Evolutionary conservation across 2,888 invertebrate genomes (phyloP).

Genomic region (Carpatolechia fugitivella): DNA sequence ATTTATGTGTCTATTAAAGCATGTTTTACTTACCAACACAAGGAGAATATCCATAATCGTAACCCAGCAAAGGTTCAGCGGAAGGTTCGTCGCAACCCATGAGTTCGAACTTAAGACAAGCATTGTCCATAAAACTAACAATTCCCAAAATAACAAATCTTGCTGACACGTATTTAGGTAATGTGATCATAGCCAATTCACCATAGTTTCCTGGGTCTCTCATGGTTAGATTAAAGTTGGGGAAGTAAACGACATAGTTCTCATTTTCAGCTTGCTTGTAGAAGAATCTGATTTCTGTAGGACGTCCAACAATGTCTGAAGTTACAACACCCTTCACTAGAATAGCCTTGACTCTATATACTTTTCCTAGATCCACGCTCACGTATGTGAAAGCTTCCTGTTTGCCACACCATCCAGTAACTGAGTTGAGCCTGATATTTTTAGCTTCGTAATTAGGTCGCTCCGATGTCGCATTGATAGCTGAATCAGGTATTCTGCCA

Average conservation of each 20-base stretch:
- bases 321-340: constrained; percentile 96
- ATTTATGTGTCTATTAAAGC: neutral
- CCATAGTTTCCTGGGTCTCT: constrained; percentile 97
- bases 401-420: constrained; percentile 98
- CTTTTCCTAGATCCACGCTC: constrained; percentile 95
- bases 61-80: constrained; percentile 90
- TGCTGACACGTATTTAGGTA: constrained; percentile 96
- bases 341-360: constrained; percentile 95
- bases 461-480: constrained; percentile 97
- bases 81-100: constrained; percentile 96
- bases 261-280: constrained; percentile 96
- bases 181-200: constrained; percentile 96
- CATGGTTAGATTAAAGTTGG: constrained; percentile 96
- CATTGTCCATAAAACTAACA: constrained; percentile 97
- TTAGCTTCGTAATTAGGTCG: constrained; percentile 94
- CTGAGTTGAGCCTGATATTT: constrained; percentile 93
- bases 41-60: constrained; percentile 95
- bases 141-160: constrained; percentile 96
- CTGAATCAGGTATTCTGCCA: constrained; percentile 95
- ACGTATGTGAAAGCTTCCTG: constrained; percentile 98
- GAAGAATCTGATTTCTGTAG: constrained; percentile 97
- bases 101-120: constrained; percentile 96
- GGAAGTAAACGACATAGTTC: constrained; percentile 98
- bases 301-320: constrained; percentile 96
- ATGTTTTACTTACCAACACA: constrained; percentile 84